Base-by-base conservation (phyloP, 2,888 invertebrate genomes). In the Drosophila atroscutellata region DNA sequence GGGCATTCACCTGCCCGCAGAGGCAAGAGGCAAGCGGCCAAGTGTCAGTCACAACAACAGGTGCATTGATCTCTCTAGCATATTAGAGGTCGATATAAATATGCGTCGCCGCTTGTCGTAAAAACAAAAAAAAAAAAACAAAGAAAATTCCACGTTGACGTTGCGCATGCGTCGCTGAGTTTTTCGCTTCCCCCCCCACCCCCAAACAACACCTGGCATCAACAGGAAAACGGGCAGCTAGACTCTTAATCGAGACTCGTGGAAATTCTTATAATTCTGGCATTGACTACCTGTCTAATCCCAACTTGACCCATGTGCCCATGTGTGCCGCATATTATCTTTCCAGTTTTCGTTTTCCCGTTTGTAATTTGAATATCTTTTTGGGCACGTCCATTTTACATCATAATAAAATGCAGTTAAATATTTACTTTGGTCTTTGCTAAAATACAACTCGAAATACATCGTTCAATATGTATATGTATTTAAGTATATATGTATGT, bases 51-150 rank as follows among this genome's bases (percentile, higher is more conserved):
- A 76, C 51, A 52, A 72, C 84, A 84, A 84, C 84, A 84, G 84
- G 84, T 84, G 84, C 86, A 75, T 73, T 81, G 64, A 67, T 61
- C 67, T 70, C 39, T 50, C 39, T 30, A 24, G 42, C 58, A 62
- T 74, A 64, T 67, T 70, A 69, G 64, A 69, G 81, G 73, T 76
- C 85, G 85, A 86, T 75, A 83, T 84, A 86, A 84, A 86, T 86
- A 88, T 77, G 86, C 83, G 59, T 37, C 47, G 65, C 34, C 39
- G 30, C 37, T 34, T 60, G 52, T 75, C 51, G 65, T 81, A 59
- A 76, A 81, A 77, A 67, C 69, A 15, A 36, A 15, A 36, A 24
- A 36, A 24, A 24, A 45, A 45, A 20, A 37, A 37, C 6, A 36
- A 15, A 36, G 30, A 18, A 37, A 18, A 39, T 32, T 77, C 54